phyloP scores from a whole-genome alignment of 2,888 invertebrate genomes.

The Nephrocerus scutellatus region DNA sequence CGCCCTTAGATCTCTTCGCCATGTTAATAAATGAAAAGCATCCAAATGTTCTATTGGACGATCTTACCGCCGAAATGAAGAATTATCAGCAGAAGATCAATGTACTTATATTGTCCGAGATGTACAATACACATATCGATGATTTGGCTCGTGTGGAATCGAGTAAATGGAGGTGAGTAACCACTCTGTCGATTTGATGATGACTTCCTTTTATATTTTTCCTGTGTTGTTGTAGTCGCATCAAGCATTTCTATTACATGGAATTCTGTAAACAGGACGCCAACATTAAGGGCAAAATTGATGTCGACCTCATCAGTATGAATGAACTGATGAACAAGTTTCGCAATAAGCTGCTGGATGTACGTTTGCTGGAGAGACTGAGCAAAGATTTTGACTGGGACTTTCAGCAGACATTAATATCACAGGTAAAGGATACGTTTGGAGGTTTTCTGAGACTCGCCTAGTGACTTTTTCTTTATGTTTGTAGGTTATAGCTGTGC shows the following conservation, averaged over 20 bases:
- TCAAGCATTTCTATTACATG: constrained; percentile 44
- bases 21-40: constrained; percentile 38
- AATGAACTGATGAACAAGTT: constrained; percentile 40
- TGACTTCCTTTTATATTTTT: no score
- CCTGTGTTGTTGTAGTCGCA: constrained; percentile 30
- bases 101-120: constrained; percentile 41
- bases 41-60: constrained; percentile 30
- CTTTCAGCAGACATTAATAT: constrained; percentile 41
- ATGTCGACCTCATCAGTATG: constrained; percentile 41
- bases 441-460: no score
- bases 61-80: constrained; percentile 37
- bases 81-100: constrained; percentile 41
- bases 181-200: background rate
- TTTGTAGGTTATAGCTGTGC: constrained; percentile 35
- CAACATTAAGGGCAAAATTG: constrained; percentile 36
- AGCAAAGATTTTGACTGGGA: constrained; percentile 44
- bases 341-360: constrained; percentile 39
- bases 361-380: constrained; percentile 39
- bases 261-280: constrained; percentile 44
- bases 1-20: constrained; percentile 37
- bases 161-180: constrained; percentile 34
- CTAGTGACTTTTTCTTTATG: background rate
- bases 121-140: constrained; percentile 38
- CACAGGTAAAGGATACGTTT: constrained; percentile 36
- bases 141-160: constrained; percentile 31